Base-by-base conservation (phyloP, 2,113 vertebrate genomes). In the Pogona vitticeps region DNA sequence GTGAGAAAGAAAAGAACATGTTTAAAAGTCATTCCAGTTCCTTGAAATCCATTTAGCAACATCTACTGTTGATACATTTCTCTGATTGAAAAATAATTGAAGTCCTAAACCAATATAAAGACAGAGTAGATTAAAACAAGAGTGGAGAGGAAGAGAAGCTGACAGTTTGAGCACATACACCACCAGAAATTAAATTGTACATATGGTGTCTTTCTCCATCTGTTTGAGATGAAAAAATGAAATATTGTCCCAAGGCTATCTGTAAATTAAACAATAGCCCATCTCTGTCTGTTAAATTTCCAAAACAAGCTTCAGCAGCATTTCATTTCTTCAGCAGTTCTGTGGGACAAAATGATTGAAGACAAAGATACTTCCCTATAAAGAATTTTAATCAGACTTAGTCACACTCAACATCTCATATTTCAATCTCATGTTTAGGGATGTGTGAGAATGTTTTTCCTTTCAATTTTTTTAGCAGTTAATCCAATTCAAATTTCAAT, bases 1-100 rank as follows among this genome's bases (percentile, higher is more conserved):
- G 99, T 99, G 97, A 97, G 96, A 94, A 76, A 67, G 76, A 73
- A 92, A 58, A 61, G 89, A 93, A 89, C 26, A 56, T 1, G 36
- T 75, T 80, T 4, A 15, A 87, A 18, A 82, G 91, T 86, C 14
- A 3, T 85, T n/a, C 86, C 38, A 85, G 1, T 86, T 89, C 15
- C 31, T 58, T 9, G 77, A 68, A 90, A 84, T 1, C 3, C 80
- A 3, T 18, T 88, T 86, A 80, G 76, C 81, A 21, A 0, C 79
- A 18, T 65, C 40, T 87, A 20, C 59, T 56, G 85, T 65, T 83
- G 12, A 84, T 85, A 82, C 78, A 59, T 89, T 3, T 2, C 17
- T 81, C 59, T 67, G 73, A 75, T 59, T 67, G 68, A 78, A 85
- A 82, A 90, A 85, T 83, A 56, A 1, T 2, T 20, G 0, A 78